Evolutionary conservation across 53 echinoderm and acorn worm genomes (phyloP).

Genomic region (Stichopus horrens): DNA sequence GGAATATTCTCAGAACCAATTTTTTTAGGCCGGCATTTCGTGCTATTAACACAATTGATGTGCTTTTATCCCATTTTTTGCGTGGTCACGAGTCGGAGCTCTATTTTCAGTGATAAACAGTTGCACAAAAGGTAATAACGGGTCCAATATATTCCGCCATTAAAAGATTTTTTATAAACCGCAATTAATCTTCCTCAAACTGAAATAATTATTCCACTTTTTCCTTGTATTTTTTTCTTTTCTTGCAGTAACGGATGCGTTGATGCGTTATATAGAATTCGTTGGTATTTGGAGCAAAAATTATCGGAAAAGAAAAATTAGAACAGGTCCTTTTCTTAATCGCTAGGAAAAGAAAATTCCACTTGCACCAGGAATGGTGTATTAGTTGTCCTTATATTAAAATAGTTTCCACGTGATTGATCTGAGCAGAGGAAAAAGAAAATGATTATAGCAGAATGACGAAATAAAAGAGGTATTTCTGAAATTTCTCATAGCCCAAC

Average conservation of each 20-base stretch:
- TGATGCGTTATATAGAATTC: not conserved
- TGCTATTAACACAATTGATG: no score
- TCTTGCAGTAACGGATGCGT: not conserved
- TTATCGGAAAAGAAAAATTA: not conserved
- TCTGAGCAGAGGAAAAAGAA: not conserved
- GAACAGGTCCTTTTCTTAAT: not conserved
- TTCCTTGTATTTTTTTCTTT: no score
- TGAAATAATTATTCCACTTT: no score
- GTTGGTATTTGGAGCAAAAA: constrained; percentile 11
- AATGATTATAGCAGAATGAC: not conserved
- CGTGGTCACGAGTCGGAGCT: no score
- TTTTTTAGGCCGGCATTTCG: no score
- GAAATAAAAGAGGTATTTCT: not conserved
- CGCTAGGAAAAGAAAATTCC: not conserved
- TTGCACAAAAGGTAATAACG: not conserved
- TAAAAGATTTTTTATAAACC: not conserved
- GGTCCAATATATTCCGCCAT: not conserved
- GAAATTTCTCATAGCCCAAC: no score
- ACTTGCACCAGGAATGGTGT: not conserved
- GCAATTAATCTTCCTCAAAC: no score
- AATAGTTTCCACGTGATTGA: constrained; percentile 3
- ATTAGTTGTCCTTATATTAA: not conserved
- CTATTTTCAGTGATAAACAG: no score
- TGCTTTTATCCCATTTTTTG: no score
- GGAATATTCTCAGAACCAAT: no score